These are phyloP conservation scores for Scaptomyza caliginosa DNA, from an alignment of 2,888 invertebrate species.

Conservation along the genomic window DNA sequence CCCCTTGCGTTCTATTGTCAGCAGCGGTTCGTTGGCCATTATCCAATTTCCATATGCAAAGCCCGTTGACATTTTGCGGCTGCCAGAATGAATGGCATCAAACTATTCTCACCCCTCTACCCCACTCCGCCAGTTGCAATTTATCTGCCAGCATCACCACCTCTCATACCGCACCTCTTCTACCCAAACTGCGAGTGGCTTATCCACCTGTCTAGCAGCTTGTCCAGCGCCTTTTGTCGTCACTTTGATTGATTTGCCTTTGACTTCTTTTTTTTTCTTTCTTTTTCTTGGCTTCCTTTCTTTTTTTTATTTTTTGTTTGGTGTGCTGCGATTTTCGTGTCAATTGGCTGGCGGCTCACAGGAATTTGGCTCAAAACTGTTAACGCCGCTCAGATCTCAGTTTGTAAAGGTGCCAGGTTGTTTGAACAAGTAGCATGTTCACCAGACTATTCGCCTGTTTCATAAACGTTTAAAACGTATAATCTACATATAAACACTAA, in stretches of 20 bases:
- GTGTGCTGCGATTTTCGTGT: slow-evolving; percentile 63
- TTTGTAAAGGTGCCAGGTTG: slow-evolving; percentile 7
- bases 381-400: slow-evolving; percentile 4
- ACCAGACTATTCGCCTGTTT: too few species aligned
- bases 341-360: slow-evolving; percentile 49
- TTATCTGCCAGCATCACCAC: neutral
- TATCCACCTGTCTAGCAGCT: slow-evolving; percentile 58
- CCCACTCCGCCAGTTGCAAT: neutral
- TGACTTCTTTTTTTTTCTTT: neutral
- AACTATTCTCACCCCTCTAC: neutral
- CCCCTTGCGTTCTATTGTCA: neutral
- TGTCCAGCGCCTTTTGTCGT: slow-evolving; percentile 43
- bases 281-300: slow-evolving; percentile 8
- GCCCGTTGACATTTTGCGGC: slow-evolving; percentile 74
- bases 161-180: neutral
- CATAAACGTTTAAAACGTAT: too few species aligned
- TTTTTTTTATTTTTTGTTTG: slow-evolving; percentile 20
- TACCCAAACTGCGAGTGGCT: neutral
- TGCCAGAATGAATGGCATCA: slow-evolving; percentile 51
- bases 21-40: slow-evolving; percentile 58
- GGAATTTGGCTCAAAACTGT: slow-evolving; percentile 7
- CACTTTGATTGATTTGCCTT: slow-evolving; percentile 70
- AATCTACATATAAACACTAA: too few species aligned
- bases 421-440: neutral
- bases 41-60: slow-evolving; percentile 78